Conservation (phyloP, 2,797 vertebrate species). For the Loris lydekkerianus region DNA sequence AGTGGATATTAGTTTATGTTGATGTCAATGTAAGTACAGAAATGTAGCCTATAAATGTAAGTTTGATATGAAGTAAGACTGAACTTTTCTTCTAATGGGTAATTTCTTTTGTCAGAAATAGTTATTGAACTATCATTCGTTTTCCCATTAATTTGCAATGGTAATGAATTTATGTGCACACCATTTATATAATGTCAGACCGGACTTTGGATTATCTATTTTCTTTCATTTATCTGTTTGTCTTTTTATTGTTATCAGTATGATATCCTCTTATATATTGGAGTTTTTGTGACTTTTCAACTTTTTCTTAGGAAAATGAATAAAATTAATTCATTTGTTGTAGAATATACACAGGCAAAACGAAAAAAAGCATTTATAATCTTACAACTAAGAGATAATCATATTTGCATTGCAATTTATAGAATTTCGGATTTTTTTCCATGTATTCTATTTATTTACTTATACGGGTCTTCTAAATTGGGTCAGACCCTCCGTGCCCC, state of each 20-base stretch:
- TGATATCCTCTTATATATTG: not conserved
- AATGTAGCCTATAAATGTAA: no score
- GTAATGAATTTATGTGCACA: not conserved
- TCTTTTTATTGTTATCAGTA: not conserved
- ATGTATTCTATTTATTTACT: no score
- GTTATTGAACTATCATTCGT: not conserved
- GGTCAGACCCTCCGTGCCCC: fast-evolving
- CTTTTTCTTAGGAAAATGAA: not conserved
- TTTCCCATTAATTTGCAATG: not conserved
- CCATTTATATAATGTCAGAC: not conserved
- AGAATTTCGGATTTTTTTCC: no score
- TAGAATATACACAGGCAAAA: not conserved
- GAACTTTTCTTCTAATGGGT: not conserved
- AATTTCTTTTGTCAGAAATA: not conserved
- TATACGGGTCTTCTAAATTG: fast-evolving
- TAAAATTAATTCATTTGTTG: not conserved
- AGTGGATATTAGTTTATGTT: not conserved
- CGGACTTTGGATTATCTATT: not conserved
- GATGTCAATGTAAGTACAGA: not conserved
- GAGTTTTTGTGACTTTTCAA: not conserved
- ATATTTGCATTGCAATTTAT: fast-evolving
- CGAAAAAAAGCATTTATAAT: fast-evolving
- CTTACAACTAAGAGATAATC: no score
- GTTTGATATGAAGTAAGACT: not conserved
- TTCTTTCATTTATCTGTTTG: not conserved